Evolutionary conservation across 2,888 invertebrate species (phyloP).

Genomic region (Drosophila merina): DNA sequence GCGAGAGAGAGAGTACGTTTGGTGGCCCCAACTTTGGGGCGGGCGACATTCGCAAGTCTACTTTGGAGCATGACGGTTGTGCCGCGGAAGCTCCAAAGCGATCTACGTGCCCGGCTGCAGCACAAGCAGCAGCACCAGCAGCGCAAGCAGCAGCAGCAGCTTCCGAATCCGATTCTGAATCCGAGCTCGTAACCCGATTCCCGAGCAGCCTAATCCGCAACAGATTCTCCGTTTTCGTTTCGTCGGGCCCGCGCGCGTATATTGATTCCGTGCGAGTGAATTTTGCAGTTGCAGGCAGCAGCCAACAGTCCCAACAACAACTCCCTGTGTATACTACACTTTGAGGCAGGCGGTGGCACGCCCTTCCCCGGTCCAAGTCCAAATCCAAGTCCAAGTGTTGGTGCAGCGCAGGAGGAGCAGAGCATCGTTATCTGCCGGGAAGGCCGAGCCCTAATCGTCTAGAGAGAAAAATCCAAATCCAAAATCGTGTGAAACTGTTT

Average conservation of each 20-base stretch:
- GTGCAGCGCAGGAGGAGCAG: conserved; percentile 9
- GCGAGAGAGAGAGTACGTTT: conserved; percentile 3
- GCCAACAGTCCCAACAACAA: conserved; percentile 11
- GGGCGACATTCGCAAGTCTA: conserved; percentile 59
- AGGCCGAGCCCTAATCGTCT: too few species aligned
- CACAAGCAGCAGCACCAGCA: conserved; percentile 19
- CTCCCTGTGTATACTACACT: conserved; percentile 62
- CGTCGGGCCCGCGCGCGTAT: conserved; percentile 29
- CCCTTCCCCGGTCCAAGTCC: conserved; percentile 33
- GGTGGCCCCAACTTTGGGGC: background rate
- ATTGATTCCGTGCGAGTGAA: conserved; percentile 63
- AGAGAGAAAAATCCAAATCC: background rate
- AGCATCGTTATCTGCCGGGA: conserved; percentile 29
- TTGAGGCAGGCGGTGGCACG: conserved; percentile 50
- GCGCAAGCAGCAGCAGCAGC: conserved; percentile 11
- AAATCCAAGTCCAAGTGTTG: background rate
- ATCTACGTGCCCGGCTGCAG: conserved; percentile 42
- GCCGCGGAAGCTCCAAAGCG: conserved; percentile 42
- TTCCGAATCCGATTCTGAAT: conserved; percentile 26
- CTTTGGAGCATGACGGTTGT: conserved; percentile 73
- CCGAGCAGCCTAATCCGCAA: conserved; percentile 57
- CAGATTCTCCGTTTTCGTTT: conserved; percentile 47
- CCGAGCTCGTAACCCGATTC: conserved; percentile 17
- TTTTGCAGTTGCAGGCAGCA: conserved; percentile 65
- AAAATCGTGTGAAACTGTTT: background rate